These are phyloP conservation scores for Homarus gammarus DNA, from an alignment of 2,888 invertebrate genomes.

Conservation along the genomic window DNA sequence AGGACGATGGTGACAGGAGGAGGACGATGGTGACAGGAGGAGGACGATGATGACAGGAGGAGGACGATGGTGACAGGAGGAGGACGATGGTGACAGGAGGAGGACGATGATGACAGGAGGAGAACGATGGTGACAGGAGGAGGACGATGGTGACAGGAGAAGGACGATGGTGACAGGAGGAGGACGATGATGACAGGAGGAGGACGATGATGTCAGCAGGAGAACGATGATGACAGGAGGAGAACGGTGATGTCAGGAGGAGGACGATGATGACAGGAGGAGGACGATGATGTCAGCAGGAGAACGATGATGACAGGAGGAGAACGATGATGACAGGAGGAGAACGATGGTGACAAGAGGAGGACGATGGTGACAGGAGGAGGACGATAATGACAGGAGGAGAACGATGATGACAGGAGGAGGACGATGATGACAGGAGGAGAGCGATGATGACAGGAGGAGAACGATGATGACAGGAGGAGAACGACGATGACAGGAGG, in stretches of 20 bases:
- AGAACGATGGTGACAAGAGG: background rate
- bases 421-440: background rate
- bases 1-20: background rate
- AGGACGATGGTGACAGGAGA: conserved; percentile 11
- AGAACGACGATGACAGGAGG: background rate
- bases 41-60: background rate
- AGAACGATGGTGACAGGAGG: background rate
- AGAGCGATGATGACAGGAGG: too few species aligned
- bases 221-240: background rate
- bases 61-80: background rate
- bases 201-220: background rate
- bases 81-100: background rate
- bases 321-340: background rate
- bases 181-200: background rate
- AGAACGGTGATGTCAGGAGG: too few species aligned
- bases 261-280: background rate
- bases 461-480: too few species aligned
- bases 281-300: background rate
- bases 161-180: background rate
- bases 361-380: background rate
- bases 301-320: background rate
- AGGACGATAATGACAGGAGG: background rate
- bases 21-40: background rate
- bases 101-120: conserved; percentile 2
- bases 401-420: background rate